A percentile compares a stretch with the other conserved stretches of the same genome.
Evolutionary conservation across 2,797 vertebrate genomes (phyloP).

Genomic region (Erithacus rubecula): DNA sequence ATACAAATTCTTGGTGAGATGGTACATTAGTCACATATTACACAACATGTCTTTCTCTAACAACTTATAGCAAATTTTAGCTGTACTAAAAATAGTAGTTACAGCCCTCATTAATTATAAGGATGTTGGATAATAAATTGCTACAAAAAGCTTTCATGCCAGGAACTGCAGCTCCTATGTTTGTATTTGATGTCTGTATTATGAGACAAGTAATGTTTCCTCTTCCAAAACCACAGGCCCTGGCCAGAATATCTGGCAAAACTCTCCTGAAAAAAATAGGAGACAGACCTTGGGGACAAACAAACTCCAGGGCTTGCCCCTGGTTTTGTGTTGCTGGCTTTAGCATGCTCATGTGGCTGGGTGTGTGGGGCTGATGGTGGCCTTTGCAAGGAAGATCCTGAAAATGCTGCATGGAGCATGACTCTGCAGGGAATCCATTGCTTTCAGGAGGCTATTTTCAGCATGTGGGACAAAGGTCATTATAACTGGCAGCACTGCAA

Average conservation of each 20-base stretch:
- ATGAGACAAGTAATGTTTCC: slow-evolving; percentile 41
- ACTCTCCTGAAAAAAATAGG: not conserved
- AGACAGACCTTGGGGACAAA: not conserved
- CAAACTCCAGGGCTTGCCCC: not conserved
- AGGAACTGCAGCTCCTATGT: slow-evolving; percentile 49
- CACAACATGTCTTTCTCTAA: slow-evolving; percentile 33
- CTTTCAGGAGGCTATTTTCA: slow-evolving; percentile 31
- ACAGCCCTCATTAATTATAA: slow-evolving; percentile 49
- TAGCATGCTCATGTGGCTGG: accelerated
- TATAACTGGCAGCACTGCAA: not conserved
- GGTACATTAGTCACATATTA: slow-evolving; percentile 35
- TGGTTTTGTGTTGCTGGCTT: not conserved
- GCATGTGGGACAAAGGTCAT: not conserved
- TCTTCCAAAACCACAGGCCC: slow-evolving; percentile 40
- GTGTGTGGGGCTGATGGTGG: not conserved
- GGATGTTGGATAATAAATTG: slow-evolving; percentile 26
- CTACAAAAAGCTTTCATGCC: slow-evolving; percentile 41
- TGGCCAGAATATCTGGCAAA: slow-evolving; percentile 37
- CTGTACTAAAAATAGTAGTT: slow-evolving; percentile 46
- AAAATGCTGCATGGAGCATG: not conserved
- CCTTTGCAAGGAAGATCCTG: not conserved
- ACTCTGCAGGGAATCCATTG: not conserved
- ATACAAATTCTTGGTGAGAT: slow-evolving; percentile 40
- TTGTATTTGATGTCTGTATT: slow-evolving; percentile 54
- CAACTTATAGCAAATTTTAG: slow-evolving; percentile 28